These are phyloP conservation scores for Grammomys surdaster DNA, from an alignment of 2,113 vertebrate species.

Conservation along the genomic window DNA sequence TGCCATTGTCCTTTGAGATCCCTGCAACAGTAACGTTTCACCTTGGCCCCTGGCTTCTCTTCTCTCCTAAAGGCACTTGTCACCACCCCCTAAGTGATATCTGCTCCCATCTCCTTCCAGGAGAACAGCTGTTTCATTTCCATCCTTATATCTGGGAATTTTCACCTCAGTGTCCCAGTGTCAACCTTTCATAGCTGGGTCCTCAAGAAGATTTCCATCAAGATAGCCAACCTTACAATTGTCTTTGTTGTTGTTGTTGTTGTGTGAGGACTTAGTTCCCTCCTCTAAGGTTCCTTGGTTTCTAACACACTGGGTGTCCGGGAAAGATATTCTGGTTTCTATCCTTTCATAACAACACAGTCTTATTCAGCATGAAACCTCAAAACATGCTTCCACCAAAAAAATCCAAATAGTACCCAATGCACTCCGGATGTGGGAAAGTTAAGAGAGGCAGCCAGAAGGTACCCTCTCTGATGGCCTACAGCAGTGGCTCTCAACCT, in stretches of 20 bases:
- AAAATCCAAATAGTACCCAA: conserved; percentile 54
- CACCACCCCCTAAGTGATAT: not conserved
- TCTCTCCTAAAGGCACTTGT: not conserved
- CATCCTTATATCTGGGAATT: not conserved
- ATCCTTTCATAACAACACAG: conserved; percentile 54
- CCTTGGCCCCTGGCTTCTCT: not conserved
- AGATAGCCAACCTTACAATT: conserved; percentile 15
- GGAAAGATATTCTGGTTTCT: conserved; percentile 39
- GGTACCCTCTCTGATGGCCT: not conserved
- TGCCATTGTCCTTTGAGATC: not conserved
- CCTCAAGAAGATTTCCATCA: conserved; percentile 34
- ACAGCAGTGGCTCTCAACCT: not conserved
- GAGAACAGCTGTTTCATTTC: not conserved
- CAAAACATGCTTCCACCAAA: conserved; percentile 65
- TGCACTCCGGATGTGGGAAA: not conserved
- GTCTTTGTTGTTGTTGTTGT: conserved; percentile 29
- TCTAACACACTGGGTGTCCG: conserved; percentile 6
- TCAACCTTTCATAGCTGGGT: not conserved
- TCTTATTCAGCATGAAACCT: conserved; percentile 58
- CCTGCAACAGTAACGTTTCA: not conserved
- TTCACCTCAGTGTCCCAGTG: not conserved
- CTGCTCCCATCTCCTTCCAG: not conserved
- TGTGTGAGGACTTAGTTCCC: conserved; percentile 35
- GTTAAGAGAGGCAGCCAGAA: not conserved
- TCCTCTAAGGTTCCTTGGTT: not conserved